Percentiles rank a stretch among this genome's conserved stretches.
Evolutionary conservation across 2,113 vertebrate species (phyloP).

Genomic region (Bujurquina vittata): DNA sequence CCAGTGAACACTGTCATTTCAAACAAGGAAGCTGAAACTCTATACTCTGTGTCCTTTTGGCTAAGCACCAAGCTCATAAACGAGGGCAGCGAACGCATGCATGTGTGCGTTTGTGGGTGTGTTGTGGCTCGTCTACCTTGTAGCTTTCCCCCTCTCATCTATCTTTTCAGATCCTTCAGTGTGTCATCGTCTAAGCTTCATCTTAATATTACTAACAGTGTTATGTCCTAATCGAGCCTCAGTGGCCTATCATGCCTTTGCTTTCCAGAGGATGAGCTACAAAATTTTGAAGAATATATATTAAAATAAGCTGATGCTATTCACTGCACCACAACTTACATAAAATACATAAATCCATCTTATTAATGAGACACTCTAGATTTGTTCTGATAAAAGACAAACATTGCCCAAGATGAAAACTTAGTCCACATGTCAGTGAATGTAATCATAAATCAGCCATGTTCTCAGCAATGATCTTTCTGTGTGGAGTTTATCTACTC

Average conservation of each 20-base stretch:
- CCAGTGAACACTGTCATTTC: constrained; percentile 30
- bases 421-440: neutral
- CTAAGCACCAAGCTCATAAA: constrained; percentile 28
- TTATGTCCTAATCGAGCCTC: neutral
- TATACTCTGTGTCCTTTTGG: constrained; percentile 41
- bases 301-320: neutral
- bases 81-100: neutral
- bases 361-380: neutral
- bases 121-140: neutral
- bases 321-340: fast-evolving
- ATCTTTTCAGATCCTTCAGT: neutral
- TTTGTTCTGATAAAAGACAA: neutral
- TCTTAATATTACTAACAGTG: neutral
- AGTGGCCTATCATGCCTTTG: neutral
- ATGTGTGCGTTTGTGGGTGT: constrained; percentile 16
- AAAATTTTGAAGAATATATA: neutral
- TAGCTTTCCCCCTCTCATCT: neutral
- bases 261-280: neutral
- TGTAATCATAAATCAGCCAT: neutral
- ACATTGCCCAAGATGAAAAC: neutral
- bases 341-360: neutral
- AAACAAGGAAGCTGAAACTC: constrained; percentile 36
- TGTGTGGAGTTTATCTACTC: neutral
- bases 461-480: neutral
- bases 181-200: neutral